Percentiles rank a stretch among this genome's conserved stretches.
phyloP scores from a whole-genome alignment of 2,888 invertebrate species.

The Lasius fuliginosus region DNA sequence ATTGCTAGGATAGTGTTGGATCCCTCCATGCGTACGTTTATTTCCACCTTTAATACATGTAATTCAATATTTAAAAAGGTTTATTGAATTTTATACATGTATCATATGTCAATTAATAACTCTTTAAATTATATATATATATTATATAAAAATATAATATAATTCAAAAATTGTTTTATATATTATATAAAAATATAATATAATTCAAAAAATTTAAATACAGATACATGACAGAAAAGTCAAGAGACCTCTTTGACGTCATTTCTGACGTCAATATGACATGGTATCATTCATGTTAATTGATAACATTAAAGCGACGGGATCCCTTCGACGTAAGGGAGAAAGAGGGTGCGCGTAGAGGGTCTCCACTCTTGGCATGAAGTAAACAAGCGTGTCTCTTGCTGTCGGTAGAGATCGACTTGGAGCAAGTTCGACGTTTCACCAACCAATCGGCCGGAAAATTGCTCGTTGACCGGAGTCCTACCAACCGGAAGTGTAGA shows the following conservation, averaged over 20 bases:
- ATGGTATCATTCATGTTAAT: background rate
- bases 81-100: background rate
- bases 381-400: slow-evolving; percentile 75
- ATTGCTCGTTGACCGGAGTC: slow-evolving; percentile 75
- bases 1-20: background rate
- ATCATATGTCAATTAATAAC: background rate
- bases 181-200: background rate
- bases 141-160: background rate
- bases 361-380: slow-evolving; percentile 36
- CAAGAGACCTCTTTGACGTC: background rate
- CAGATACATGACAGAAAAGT: background rate
- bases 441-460: slow-evolving; percentile 74
- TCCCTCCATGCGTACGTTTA: background rate
- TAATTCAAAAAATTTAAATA: background rate
- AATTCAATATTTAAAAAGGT: background rate
- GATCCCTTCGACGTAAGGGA: slow-evolving; percentile 33
- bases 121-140: slow-evolving; percentile 1
- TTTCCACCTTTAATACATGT: background rate
- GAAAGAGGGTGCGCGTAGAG: slow-evolving; percentile 38
- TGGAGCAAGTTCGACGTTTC: slow-evolving; percentile 73
- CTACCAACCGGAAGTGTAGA: slow-evolving; percentile 69
- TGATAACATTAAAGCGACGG: background rate
- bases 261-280: background rate
- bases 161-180: background rate
- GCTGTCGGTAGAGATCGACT: slow-evolving; percentile 73